Base-by-base conservation (phyloP, 2,113 vertebrate species). In the Polypterus bichir region DNA sequence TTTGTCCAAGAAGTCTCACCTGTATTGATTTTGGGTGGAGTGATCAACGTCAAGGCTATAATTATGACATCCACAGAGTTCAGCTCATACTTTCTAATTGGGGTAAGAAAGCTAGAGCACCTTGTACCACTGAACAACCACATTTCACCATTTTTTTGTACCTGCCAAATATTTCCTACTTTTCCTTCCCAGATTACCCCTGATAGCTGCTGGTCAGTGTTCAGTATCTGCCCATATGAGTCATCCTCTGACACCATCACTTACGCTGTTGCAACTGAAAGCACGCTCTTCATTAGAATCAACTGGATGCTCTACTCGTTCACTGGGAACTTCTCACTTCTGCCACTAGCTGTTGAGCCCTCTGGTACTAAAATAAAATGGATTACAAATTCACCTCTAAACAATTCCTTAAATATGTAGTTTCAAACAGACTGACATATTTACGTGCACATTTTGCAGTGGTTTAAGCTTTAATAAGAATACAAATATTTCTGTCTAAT, bases 241-340 rank as follows among this genome's bases (percentile, higher is more conserved):
- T 3, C 3, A 3, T 82, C 76, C 64, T 71, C 78, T 0, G 67
- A 76, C 47, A 70, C 74, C 62, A 73, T 85, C 57, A n/a, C 59
- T 0, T 76, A 84, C 0, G 3, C 76, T 49, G 67, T 84, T 1
- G 52, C 78, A 7, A 77, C 72, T 0, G 81, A 84, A 65, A 80
- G 73, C 62, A 69, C 68, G 0, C 69, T 85, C 55, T 80, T 83
- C 70, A 76, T 85, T 44, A 74, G 81, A 1, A 80, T 83, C 67
- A 85, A 83, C 65, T 80, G 81, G 59, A 77, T 82, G 0, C 60
- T 83, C 65, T 80, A 85, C 66, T 81, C 75, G 8, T 81, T 77
- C 5, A 75, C 71, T 2, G 83, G 83, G 47, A 66, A 62, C 51
- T 85, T 79, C 7, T 5, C 7, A 2, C 63, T 65, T 0, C 71